Evolutionary conservation across 2,113 vertebrate species (phyloP).

Genomic region (Notechis scutatus): DNA sequence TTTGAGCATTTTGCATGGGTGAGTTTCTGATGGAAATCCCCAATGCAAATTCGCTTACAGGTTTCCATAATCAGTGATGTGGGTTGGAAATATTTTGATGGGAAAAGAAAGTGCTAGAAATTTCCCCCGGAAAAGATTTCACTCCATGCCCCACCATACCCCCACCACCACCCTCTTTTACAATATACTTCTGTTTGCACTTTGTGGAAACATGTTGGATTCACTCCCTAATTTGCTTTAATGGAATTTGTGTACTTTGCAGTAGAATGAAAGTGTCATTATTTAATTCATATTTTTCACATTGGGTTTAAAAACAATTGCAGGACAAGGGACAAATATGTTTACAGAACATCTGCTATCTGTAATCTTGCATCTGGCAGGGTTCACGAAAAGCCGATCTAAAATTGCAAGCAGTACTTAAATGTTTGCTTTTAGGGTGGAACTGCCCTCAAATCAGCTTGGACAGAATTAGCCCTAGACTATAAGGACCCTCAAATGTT

Average conservation of each 20-base stretch:
- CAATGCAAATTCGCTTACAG: background rate
- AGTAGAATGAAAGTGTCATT: background rate
- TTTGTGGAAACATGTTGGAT: background rate
- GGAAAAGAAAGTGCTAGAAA: background rate
- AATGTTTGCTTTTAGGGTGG: background rate
- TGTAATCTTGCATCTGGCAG: slow-evolving; percentile 2
- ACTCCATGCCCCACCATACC: background rate
- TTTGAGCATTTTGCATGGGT: background rate
- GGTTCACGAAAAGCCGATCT: background rate
- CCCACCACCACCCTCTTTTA: background rate
- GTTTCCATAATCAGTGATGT: background rate
- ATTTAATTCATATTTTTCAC: slow-evolving; percentile 3
- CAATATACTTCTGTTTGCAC: background rate
- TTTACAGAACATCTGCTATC: slow-evolving; percentile 1
- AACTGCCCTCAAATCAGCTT: background rate
- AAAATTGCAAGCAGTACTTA: slow-evolving; percentile 4
- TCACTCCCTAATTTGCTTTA: background rate
- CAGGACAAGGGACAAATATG: background rate
- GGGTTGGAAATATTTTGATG: background rate
- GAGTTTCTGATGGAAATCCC: background rate
- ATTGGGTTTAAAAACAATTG: slow-evolving; percentile 3
- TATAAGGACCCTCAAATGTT: background rate
- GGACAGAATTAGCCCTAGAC: background rate
- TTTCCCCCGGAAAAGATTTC: background rate
- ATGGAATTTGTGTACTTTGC: background rate